Evolutionary conservation across 2,888 invertebrate genomes (phyloP).

Genomic region (Hermaeophaga mercurialis): DNA sequence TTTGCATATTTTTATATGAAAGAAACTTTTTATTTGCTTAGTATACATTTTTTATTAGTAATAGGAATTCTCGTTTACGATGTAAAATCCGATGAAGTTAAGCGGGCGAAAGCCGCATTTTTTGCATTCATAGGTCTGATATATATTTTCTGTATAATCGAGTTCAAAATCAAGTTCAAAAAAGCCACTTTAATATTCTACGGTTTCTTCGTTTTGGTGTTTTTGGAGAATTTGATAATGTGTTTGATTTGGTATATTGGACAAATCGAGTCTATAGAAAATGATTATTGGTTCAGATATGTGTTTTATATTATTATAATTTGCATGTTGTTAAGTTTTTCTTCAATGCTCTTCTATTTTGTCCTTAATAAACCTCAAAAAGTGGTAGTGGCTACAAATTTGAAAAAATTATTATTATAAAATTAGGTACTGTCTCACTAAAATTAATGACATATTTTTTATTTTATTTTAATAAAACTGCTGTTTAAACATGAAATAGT

Average conservation of each 20-base stretch:
- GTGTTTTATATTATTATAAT: slow-evolving; percentile 67
- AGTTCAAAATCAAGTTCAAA: slow-evolving; percentile 78
- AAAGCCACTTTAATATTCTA: slow-evolving; percentile 73
- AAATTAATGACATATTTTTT: too few species aligned
- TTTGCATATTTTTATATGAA: slow-evolving; percentile 72
- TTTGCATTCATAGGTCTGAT: slow-evolving; percentile 75
- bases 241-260: slow-evolving; percentile 71
- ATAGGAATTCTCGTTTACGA: slow-evolving; percentile 68
- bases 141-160: slow-evolving; percentile 77
- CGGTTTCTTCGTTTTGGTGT: slow-evolving; percentile 69
- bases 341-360: slow-evolving; percentile 69
- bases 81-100: slow-evolving; percentile 62
- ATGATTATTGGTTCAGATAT: slow-evolving; percentile 73
- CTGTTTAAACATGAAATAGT: too few species aligned
- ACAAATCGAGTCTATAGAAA: slow-evolving; percentile 60
- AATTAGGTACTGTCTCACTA: too few species aligned
- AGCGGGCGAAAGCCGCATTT: slow-evolving; percentile 59
- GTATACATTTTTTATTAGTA: slow-evolving; percentile 70
- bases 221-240: slow-evolving; percentile 70
- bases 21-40: slow-evolving; percentile 64
- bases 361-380: slow-evolving; percentile 66
- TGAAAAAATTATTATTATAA: too few species aligned
- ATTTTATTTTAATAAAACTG: too few species aligned
- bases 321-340: slow-evolving; percentile 64
- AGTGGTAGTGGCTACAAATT: slow-evolving; percentile 45